Percentiles rank a stretch among this genome's conserved stretches.
Conservation (phyloP, 2,888 invertebrate genomes). For the Drosophila sordidula region DNA sequence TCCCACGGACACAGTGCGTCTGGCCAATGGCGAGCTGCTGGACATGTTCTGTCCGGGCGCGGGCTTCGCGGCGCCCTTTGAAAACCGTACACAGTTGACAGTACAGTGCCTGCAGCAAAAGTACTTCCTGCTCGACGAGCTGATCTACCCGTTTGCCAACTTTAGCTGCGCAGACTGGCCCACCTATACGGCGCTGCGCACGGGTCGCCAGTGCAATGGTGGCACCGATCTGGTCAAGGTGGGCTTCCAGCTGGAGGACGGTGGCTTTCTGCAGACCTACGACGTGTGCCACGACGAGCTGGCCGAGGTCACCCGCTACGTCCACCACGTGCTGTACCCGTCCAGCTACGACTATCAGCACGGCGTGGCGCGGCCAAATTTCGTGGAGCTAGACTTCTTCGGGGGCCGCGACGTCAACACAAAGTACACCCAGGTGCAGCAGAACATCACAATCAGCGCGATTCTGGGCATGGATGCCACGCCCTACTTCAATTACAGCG, state of each 20-base stretch:
- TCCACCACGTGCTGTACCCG: constrained; percentile 83
- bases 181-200: constrained; percentile 73
- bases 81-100: constrained; percentile 63
- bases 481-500: constrained; percentile 68
- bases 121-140: constrained; percentile 72
- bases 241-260: constrained; percentile 82
- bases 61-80: constrained; percentile 65
- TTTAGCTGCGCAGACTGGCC: constrained; percentile 82
- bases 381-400: constrained; percentile 82
- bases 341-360: constrained; percentile 85
- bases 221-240: constrained; percentile 82
- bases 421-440: constrained; percentile 82
- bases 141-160: constrained; percentile 74
- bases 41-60: constrained; percentile 81
- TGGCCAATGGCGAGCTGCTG: constrained; percentile 71
- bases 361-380: constrained; percentile 82
- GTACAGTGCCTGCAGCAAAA: constrained; percentile 78
- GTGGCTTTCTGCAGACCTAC: constrained; percentile 81
- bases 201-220: constrained; percentile 76
- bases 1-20: constrained; percentile 71
- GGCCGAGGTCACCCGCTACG: constrained; percentile 83
- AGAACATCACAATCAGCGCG: constrained; percentile 82
- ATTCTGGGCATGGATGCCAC: constrained; percentile 82
- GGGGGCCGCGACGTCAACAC: constrained; percentile 76
- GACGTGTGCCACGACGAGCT: constrained; percentile 85